These are phyloP conservation scores for Bombus balteatus DNA, from an alignment of 1,140 invertebrate genomes.

Conservation along the genomic window DNA sequence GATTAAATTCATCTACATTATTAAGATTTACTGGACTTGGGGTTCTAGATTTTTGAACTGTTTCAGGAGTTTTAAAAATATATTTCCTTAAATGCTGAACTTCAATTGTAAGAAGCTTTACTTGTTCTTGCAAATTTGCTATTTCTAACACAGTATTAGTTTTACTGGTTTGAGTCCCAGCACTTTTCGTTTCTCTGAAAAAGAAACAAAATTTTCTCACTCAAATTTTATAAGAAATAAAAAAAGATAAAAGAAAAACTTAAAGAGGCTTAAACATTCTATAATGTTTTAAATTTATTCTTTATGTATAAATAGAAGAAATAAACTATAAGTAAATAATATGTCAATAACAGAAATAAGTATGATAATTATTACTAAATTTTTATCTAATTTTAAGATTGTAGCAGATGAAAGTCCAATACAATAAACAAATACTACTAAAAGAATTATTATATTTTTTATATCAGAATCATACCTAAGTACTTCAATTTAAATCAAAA, in stretches of 20 bases:
- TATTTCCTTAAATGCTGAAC: constrained; percentile 42
- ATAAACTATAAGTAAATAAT: too few species aligned
- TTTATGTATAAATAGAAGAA: neutral
- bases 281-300: neutral
- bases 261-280: neutral
- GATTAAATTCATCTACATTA: neutral
- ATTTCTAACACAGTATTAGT: constrained; percentile 29
- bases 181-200: constrained; percentile 15
- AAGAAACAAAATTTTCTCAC: neutral
- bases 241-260: neutral
- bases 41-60: neutral
- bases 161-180: constrained; percentile 23
- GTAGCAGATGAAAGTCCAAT: too few species aligned
- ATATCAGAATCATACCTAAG: too few species aligned
- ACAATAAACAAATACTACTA: too few species aligned
- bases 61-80: neutral
- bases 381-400: too few species aligned
- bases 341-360: too few species aligned
- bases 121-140: constrained; percentile 55
- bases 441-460: too few species aligned
- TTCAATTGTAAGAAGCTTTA: constrained; percentile 54
- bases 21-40: neutral
- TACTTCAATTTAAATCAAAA: neutral
- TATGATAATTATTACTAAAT: too few species aligned
- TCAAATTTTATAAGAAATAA: neutral